Conservation (phyloP, 2,888 invertebrate species). For the Graphium colonna region DNA sequence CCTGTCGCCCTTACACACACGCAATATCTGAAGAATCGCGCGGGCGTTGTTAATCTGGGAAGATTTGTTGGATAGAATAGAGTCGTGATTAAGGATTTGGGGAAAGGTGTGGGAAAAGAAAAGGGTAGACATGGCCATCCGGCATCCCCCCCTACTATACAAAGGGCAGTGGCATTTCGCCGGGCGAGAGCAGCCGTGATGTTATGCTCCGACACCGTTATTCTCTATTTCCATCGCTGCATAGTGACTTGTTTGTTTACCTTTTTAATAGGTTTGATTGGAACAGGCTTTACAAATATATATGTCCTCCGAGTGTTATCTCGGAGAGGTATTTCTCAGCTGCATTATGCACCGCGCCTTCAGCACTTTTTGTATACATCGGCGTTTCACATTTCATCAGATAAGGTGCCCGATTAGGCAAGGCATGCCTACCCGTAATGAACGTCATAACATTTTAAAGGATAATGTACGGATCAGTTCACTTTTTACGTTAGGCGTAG, state of each 20-base stretch:
- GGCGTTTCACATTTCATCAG: slow-evolving; percentile 23
- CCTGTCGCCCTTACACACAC: too few species aligned
- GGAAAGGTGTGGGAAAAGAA: too few species aligned
- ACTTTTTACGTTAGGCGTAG: slow-evolving; percentile 9
- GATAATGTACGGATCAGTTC: slow-evolving; percentile 17
- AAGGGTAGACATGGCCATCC: too few species aligned
- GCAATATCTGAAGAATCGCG: too few species aligned
- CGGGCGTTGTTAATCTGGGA: too few species aligned
- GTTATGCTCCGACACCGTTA: too few species aligned
- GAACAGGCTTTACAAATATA: background rate
- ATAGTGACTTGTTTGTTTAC: background rate
- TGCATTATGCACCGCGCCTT: slow-evolving; percentile 11
- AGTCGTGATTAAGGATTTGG: too few species aligned
- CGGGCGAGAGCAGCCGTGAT: too few species aligned
- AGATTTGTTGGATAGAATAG: too few species aligned
- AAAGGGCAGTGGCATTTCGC: too few species aligned
- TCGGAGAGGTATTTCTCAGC: slow-evolving; percentile 2
- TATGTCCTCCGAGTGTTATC: slow-evolving; percentile 16
- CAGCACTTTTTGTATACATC: slow-evolving; percentile 11
- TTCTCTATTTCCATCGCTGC: too few species aligned
- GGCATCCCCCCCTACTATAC: too few species aligned
- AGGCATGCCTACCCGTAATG: slow-evolving; percentile 16
- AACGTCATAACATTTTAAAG: slow-evolving; percentile 22
- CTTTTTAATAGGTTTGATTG: background rate
- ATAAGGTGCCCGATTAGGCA: slow-evolving; percentile 23